phyloP scores from a whole-genome alignment of 1,140 invertebrate genomes.

The Lucilia cuprina region DNA sequence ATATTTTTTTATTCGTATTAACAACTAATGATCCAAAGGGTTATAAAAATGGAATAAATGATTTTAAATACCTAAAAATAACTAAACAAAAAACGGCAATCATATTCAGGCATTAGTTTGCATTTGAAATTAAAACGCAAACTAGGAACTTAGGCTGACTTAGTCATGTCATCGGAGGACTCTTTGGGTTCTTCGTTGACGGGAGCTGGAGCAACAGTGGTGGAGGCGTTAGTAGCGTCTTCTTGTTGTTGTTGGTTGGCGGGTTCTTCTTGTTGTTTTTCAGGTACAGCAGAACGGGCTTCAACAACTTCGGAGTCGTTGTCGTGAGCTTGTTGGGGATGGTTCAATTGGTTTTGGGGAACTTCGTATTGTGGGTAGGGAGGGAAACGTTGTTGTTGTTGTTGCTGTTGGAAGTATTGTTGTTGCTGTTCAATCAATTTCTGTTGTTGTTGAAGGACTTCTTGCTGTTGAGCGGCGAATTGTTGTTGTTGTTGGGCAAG shows the following conservation, averaged over 20 bases:
- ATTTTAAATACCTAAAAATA: slow-evolving; percentile 32
- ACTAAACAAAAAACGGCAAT: slow-evolving; percentile 28
- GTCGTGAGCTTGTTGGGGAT: slow-evolving; percentile 8
- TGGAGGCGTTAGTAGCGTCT: slow-evolving; percentile 27
- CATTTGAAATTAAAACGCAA: background rate
- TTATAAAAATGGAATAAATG: background rate
- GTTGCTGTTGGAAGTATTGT: slow-evolving; percentile 36
- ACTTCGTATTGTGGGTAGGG: slow-evolving; percentile 46
- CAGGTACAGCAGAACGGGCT: slow-evolving; percentile 45
- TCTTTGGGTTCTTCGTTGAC: slow-evolving; percentile 43
- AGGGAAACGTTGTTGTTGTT: slow-evolving; percentile 51
- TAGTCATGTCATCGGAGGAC: slow-evolving; percentile 28
- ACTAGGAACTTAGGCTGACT: slow-evolving; percentile 19
- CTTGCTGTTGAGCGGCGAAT: background rate
- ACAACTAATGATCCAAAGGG: background rate
- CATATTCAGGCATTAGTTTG: slow-evolving; percentile 20
- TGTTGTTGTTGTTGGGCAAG: slow-evolving; percentile 48
- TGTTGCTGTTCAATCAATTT: slow-evolving; percentile 40
- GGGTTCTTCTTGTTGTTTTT: slow-evolving; percentile 23
- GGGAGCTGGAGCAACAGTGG: slow-evolving; percentile 47
- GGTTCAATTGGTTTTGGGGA: slow-evolving; percentile 19
- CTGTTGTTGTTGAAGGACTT: slow-evolving; percentile 35
- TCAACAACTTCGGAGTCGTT: slow-evolving; percentile 58
- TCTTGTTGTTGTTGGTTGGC: background rate
- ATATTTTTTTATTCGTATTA: background rate